Conservation (phyloP, 2,797 vertebrate genomes). For the Glyptemys insculpta region DNA sequence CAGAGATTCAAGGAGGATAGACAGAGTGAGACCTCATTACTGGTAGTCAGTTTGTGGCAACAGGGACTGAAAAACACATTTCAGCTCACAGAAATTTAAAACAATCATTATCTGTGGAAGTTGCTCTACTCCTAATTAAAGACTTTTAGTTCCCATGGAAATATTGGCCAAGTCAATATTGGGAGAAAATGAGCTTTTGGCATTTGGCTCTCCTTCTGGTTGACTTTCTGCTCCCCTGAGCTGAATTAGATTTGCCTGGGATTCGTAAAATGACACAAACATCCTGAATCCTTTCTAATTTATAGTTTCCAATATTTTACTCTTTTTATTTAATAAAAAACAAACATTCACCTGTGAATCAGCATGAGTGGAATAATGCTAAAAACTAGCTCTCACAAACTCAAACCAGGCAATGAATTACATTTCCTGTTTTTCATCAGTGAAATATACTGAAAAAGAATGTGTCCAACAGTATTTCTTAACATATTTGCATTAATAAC, state of each 20-base stretch:
- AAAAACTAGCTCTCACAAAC: slow-evolving; percentile 8
- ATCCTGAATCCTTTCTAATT: slow-evolving; percentile 15
- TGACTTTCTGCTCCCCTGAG: background rate
- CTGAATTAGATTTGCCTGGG: background rate
- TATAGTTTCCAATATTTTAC: background rate
- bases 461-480: background rate
- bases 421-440: background rate
- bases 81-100: background rate
- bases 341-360: background rate
- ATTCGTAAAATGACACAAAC: background rate
- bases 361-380: slow-evolving; percentile 15
- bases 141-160: background rate
- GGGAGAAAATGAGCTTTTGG: background rate
- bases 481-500: background rate
- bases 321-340: slow-evolving; percentile 19
- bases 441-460: background rate
- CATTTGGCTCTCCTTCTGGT: background rate
- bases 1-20: background rate
- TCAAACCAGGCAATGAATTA: background rate
- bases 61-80: background rate
- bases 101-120: background rate
- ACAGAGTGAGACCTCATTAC: background rate
- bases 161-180: background rate
- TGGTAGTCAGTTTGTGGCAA: background rate
- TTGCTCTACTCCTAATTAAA: background rate